phyloP scores from a whole-genome alignment of 2,888 invertebrate species.

The Ectemnius cavifrons region DNA sequence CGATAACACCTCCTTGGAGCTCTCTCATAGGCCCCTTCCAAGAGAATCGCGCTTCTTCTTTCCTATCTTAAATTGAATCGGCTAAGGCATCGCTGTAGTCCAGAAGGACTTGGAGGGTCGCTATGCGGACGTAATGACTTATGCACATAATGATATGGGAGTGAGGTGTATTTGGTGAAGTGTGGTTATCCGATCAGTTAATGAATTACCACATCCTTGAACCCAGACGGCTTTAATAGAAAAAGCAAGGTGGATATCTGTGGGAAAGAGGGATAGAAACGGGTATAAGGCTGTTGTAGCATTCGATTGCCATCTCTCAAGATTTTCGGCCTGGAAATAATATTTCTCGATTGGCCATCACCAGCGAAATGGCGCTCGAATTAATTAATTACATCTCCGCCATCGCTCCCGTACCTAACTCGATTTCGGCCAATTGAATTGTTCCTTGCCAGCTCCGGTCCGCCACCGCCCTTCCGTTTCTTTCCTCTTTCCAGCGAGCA shows the following conservation, averaged over 20 bases:
- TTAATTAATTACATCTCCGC: conserved; percentile 75
- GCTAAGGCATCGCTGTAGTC: background rate
- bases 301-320: too few relatives aligned
- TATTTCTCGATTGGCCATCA: conserved; percentile 68
- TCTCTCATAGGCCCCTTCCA: background rate
- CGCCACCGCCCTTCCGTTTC: conserved; percentile 39
- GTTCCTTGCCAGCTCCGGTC: conserved; percentile 59
- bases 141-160: too few relatives aligned
- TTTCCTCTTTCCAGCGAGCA: conserved; percentile 44
- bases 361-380: conserved; percentile 71
- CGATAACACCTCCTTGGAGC: conserved; percentile 4
- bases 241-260: too few relatives aligned
- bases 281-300: too few relatives aligned
- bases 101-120: too few relatives aligned
- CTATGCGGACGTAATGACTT: too few relatives aligned
- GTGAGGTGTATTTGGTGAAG: too few relatives aligned
- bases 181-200: too few relatives aligned
- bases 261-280: too few relatives aligned
- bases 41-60: background rate
- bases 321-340: conserved; percentile 51
- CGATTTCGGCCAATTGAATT: conserved; percentile 75
- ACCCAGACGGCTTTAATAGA: too few relatives aligned
- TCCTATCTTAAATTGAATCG: conserved; percentile 7
- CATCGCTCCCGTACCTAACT: conserved; percentile 68
- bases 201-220: too few relatives aligned